phyloP scores from a whole-genome alignment of 2,888 invertebrate species.

The Acleris holmiana region DNA sequence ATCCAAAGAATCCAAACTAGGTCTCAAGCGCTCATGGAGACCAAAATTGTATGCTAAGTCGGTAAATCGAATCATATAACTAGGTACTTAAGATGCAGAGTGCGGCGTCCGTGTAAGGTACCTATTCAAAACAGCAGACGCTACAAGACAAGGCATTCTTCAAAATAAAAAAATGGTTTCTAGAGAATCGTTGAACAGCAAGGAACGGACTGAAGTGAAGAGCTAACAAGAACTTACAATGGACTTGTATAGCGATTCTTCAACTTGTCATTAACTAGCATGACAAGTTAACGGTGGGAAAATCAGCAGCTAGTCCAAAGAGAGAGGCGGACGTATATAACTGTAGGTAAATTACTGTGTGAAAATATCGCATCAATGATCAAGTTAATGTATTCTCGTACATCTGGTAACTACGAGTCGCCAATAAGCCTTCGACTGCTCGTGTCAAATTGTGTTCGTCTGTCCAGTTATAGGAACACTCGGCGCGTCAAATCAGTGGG shows the following conservation, averaged over 20 bases:
- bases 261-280: neutral
- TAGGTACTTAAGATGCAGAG: too few relatives aligned
- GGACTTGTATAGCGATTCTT: conserved; percentile 1
- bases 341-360: conserved; percentile 1
- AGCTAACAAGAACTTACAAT: neutral
- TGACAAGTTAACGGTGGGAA: conserved; percentile 8
- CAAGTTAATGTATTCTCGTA: neutral
- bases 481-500: too few relatives aligned
- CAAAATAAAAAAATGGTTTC: too few relatives aligned
- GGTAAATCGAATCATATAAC: neutral
- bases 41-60: conserved; percentile 2
- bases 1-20: too few relatives aligned
- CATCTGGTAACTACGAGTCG: neutral
- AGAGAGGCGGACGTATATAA: conserved; percentile 16
- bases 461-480: too few relatives aligned
- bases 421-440: too few relatives aligned
- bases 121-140: too few relatives aligned
- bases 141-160: too few relatives aligned
- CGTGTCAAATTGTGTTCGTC: too few relatives aligned
- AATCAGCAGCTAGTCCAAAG: conserved; percentile 9
- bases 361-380: neutral
- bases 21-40: neutral
- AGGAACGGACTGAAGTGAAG: too few relatives aligned
- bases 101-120: too few relatives aligned
- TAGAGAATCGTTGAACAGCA: too few relatives aligned